Base-by-base conservation (phyloP, 92 coral and sea anemone species). In the Umimayanthus kanabou region DNA sequence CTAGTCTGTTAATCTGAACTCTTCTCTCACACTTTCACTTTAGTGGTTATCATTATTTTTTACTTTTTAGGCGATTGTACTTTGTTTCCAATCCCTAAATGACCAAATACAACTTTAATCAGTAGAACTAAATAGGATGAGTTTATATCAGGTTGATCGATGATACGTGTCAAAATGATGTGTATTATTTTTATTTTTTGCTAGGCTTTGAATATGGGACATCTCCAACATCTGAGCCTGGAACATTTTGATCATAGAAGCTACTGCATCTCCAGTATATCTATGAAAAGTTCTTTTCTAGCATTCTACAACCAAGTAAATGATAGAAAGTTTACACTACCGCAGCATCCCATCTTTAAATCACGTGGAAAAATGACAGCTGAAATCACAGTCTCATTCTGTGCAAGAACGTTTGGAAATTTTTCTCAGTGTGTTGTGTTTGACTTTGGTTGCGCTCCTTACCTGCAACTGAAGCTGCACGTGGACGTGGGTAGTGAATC, bases 351-450 rank as follows among this genome's bases (percentile, higher is more conserved):
- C 26, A 61, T 61, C 26, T 61, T 61, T 9, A 3, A 23, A 5
- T 2, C 26, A 61, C 69, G 4, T 28, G 79, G 28, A 50, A 33
- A 79, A 47, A 26, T 39, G 29, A 86, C 49, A 26, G 86, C 87
- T 28, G 87, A 79, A 11, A 77, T 86, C 8, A 55, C 82, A 1
- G 71, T 90, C 13, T 79, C 80, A 45, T 90, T 90, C 23, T 20
- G 74, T 71, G 76, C 86, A 8, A 23, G 43, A 47, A 47, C 28
- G 39, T 74, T 58, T 58, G 88, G 80, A n/a, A 89, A 87, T 7
- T 90, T 88, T 80, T 58, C 90, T 7, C 95, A 92, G 80, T 80
- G 85, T 39, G 82, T 92, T 0, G 88, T 73, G 29, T 88, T 92
- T 55, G 90, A 90, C 82, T 92, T 92, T 86, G 95, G 93, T 16